A percentile compares a stretch with the other conserved stretches of the same genome.
Conservation (phyloP, 2,113 vertebrate genomes). For the Syngnathus floridae region DNA sequence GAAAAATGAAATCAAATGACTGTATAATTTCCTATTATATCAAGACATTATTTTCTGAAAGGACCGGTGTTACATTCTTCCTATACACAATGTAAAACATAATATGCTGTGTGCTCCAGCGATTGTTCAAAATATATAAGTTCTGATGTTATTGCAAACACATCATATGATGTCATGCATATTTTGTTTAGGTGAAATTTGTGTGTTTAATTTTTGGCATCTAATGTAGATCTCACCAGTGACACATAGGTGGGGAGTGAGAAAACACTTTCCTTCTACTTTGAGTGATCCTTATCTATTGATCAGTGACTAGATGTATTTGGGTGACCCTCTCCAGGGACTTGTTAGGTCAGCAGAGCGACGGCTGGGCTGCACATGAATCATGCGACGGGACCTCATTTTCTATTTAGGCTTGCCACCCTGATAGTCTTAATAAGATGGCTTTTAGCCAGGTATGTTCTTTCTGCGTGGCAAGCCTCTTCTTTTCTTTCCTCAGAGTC, state of each 20-base stretch:
- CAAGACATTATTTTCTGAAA: not conserved
- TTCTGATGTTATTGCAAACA: not conserved
- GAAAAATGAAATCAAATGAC: not conserved
- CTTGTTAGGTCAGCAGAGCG: conserved; percentile 19
- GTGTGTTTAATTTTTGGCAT: not conserved
- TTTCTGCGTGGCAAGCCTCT: not conserved
- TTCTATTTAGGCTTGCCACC: conserved; percentile 18
- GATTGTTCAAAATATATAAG: not conserved
- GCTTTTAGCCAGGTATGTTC: conserved; percentile 24
- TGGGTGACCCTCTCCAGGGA: conserved; percentile 33
- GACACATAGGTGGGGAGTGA: conserved; percentile 11
- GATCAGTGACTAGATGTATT: conserved; percentile 33
- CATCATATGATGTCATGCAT: not conserved
- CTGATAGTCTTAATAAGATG: conserved; percentile 31
- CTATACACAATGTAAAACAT: not conserved
- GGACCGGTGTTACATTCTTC: not conserved
- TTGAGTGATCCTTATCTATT: conserved; percentile 21
- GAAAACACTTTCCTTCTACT: conserved; percentile 13
- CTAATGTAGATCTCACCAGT: conserved; percentile 19
- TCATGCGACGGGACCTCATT: conserved; percentile 29
- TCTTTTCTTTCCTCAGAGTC: conserved; percentile 18
- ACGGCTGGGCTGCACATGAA: conserved; percentile 30
- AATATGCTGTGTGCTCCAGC: not conserved
- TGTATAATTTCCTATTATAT: not conserved
- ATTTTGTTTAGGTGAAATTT: not conserved